A percentile compares a stretch with the other conserved stretches of the same genome.
Conservation (phyloP, 1,140 invertebrate species). For the Dendrolimus kikuchii region DNA sequence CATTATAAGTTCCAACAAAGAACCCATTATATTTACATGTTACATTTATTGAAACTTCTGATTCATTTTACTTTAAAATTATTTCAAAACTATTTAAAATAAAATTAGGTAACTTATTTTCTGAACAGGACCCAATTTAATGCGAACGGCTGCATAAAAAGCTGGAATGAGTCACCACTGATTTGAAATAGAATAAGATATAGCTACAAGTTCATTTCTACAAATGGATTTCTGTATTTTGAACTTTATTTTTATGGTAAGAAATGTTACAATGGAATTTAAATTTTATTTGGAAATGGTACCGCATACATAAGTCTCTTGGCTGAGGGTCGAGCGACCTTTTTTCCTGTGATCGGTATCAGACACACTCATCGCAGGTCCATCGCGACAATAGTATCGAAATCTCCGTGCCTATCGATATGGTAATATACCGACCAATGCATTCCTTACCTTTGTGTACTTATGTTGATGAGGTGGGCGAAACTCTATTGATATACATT, state of each 20-base stretch:
- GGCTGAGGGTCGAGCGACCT: constrained; percentile 38
- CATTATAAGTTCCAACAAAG: neutral
- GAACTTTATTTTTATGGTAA: constrained; percentile 4
- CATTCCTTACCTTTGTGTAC: constrained; percentile 63
- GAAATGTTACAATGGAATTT: constrained; percentile 23
- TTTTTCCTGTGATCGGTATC: constrained; percentile 56
- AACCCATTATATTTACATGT: neutral
- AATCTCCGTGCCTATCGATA: constrained; percentile 42
- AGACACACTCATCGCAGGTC: constrained; percentile 47
- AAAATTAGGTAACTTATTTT: constrained; percentile 28
- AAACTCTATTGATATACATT: constrained; percentile 64
- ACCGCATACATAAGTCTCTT: constrained; percentile 18
- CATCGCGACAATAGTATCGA: constrained; percentile 57
- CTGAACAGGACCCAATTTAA: constrained; percentile 32
- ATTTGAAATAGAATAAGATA: constrained; percentile 46
- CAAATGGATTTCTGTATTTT: constrained; percentile 2
- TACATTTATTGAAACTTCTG: neutral
- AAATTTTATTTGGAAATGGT: constrained; percentile 1
- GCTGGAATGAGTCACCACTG: constrained; percentile 46
- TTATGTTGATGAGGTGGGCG: constrained; percentile 68
- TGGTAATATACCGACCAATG: constrained; percentile 51
- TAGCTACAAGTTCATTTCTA: constrained; percentile 14
- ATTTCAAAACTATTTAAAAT: constrained; percentile 19
- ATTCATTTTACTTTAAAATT: neutral
- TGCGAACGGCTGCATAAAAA: constrained; percentile 30